Conservation (phyloP, 2,888 invertebrate species). For the Oegoconia quadripuncta region DNA sequence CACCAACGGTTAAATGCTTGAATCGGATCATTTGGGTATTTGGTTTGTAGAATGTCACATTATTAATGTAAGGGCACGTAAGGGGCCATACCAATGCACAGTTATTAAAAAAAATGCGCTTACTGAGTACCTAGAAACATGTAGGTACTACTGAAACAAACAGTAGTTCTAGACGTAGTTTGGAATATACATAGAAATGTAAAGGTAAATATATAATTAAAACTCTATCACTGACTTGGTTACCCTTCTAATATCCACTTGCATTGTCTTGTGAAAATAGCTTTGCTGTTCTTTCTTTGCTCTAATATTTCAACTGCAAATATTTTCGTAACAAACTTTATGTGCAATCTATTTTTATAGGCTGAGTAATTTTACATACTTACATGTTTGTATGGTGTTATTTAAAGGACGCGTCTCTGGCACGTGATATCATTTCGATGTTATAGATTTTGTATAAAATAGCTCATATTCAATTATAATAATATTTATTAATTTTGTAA, state of each 20-base stretch:
- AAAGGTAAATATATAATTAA: slow-evolving; percentile 5
- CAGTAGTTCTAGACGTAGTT: too few relatives aligned
- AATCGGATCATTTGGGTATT: slow-evolving; percentile 40
- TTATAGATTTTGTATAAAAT: slow-evolving; percentile 74
- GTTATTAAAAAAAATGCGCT: not conserved
- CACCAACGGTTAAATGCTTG: slow-evolving; percentile 48
- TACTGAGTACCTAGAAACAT: not conserved
- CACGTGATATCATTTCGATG: slow-evolving; percentile 66
- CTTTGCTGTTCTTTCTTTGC: slow-evolving; percentile 10
- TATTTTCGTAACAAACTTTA: slow-evolving; percentile 62
- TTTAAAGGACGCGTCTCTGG: slow-evolving; percentile 34
- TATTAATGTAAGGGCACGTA: too few relatives aligned
- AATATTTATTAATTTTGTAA: slow-evolving; percentile 70
- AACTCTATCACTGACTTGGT: too few relatives aligned
- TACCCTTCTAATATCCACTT: too few relatives aligned
- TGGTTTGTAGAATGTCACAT: slow-evolving; percentile 41
- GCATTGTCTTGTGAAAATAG: too few relatives aligned
- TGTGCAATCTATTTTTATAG: slow-evolving; percentile 76
- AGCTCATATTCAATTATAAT: slow-evolving; percentile 65
- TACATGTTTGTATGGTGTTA: slow-evolving; percentile 34
- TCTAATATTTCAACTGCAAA: slow-evolving; percentile 46
- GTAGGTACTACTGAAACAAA: too few relatives aligned
- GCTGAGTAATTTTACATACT: slow-evolving; percentile 55
- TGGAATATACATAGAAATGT: slow-evolving; percentile 12
- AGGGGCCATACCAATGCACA: slow-evolving; percentile 51